phyloP scores from a whole-genome alignment of 2,797 vertebrate genomes.

The Phrynocephalus guinanensis region DNA sequence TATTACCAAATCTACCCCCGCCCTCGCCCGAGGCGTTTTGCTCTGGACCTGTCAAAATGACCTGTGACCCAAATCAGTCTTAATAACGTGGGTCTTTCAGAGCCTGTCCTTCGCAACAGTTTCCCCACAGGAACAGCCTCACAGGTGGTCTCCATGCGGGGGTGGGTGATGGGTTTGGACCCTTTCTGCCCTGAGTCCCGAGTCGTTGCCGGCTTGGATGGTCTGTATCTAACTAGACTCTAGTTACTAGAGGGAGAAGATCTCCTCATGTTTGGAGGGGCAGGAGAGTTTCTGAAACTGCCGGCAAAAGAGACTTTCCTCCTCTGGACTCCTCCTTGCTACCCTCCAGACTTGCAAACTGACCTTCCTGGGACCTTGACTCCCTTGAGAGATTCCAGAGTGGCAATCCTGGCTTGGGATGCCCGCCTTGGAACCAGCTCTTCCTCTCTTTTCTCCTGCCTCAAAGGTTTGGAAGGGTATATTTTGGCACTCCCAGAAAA shows the following conservation, averaged over 20 bases:
- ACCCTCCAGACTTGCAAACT: too few species aligned
- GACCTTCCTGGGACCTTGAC: too few species aligned
- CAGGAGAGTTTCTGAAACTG: background rate
- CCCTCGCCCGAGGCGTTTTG: conserved; percentile 59
- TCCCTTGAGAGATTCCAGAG: too few species aligned
- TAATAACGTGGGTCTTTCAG: conserved; percentile 73
- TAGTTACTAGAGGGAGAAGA: too few species aligned
- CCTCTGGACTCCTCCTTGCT: too few species aligned
- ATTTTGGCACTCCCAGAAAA: too few species aligned
- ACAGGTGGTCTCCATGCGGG: rapidly evolving
- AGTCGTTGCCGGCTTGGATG: background rate
- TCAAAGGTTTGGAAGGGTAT: too few species aligned
- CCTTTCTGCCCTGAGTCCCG: too few species aligned
- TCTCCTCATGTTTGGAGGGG: background rate
- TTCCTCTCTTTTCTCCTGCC: too few species aligned
- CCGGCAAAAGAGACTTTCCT: background rate
- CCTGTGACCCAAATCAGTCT: conserved; percentile 75
- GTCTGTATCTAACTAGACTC: background rate
- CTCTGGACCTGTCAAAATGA: conserved; percentile 81
- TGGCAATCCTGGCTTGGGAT: too few species aligned
- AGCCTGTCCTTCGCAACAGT: conserved; percentile 60
- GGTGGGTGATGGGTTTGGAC: conserved; percentile 4
- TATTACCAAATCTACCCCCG: conserved; percentile 81
- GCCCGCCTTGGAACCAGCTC: too few species aligned
- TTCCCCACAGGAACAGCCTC: conserved; percentile 40